Conservation (phyloP, 1,140 invertebrate species). For the Zaprionus nigranus region DNA sequence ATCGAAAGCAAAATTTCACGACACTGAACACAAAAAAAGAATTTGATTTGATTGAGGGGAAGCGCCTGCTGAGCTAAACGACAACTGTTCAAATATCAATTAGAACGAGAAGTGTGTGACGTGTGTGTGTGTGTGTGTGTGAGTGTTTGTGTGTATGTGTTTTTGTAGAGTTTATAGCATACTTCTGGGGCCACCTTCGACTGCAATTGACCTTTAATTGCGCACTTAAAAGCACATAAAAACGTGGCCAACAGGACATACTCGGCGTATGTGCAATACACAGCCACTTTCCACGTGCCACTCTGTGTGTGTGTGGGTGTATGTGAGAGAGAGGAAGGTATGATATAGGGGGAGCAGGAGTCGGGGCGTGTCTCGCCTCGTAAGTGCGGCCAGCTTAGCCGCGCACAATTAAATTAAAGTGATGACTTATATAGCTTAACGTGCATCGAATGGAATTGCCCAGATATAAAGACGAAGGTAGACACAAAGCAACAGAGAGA, state of each 20-base stretch:
- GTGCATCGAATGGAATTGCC: constrained; percentile 27
- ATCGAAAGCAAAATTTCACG: constrained; percentile 7
- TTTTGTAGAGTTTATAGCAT: constrained; percentile 36
- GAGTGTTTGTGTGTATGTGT: constrained; percentile 9
- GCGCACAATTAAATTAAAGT: constrained; percentile 64
- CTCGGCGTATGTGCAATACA: constrained; percentile 45
- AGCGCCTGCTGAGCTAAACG: constrained; percentile 17
- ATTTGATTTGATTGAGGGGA: not conserved
- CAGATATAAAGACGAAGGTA: constrained; percentile 8
- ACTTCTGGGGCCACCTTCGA: constrained; percentile 47
- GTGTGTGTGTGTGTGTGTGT: constrained; percentile 10
- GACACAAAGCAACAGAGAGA: no score
- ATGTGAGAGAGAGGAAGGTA: not conserved
- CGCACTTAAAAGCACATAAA: constrained; percentile 81
- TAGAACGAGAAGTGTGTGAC: constrained; percentile 15
- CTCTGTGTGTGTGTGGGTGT: constrained; percentile 6
- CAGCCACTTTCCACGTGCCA: constrained; percentile 20
- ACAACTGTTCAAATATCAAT: constrained; percentile 34
- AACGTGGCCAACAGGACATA: constrained; percentile 61
- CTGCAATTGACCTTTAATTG: constrained; percentile 81
- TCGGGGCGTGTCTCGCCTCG: constrained; percentile 34
- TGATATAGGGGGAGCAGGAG: not conserved
- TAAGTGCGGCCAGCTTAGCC: constrained; percentile 57
- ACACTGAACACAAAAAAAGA: not conserved
- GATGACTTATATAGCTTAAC: constrained; percentile 64